These are phyloP conservation scores for Stichopus horrens DNA, from an alignment of 53 echinoderm and acorn worm genomes.

Conservation along the genomic window DNA sequence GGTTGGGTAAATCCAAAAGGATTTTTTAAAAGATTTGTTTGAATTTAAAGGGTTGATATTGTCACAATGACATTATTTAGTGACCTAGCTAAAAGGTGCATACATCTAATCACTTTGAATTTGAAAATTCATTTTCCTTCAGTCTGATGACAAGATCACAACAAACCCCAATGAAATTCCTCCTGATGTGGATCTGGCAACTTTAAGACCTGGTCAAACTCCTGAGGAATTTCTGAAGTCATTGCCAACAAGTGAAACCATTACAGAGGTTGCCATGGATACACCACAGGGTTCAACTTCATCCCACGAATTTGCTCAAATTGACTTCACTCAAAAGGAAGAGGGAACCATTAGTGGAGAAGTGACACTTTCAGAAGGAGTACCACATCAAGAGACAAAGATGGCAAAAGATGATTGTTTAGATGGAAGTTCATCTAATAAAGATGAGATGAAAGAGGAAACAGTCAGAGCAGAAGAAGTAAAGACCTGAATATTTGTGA, in stretches of 20 bases:
- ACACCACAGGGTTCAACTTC: not conserved
- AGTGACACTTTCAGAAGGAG: not conserved
- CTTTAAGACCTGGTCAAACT: conserved; percentile 18
- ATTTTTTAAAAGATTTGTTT: too few relatives aligned
- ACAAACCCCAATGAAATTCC: conserved; percentile 12
- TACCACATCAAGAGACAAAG: not conserved
- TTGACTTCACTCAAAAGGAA: not conserved
- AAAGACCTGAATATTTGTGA: not conserved
- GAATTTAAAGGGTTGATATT: too few relatives aligned
- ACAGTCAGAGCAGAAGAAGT: not conserved
- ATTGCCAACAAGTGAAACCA: not conserved
- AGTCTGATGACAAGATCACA: not conserved
- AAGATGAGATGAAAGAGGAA: not conserved
- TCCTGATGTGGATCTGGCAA: conserved; percentile 5
- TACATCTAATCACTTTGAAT: too few relatives aligned
- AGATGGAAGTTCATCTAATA: not conserved
- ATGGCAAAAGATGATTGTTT: not conserved
- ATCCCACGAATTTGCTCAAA: not conserved
- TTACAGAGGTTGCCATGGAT: not conserved
- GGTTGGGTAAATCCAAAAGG: too few relatives aligned
- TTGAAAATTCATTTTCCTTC: too few relatives aligned
- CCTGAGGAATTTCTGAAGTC: conserved; percentile 21
- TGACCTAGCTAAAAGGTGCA: too few relatives aligned
- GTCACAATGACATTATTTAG: too few relatives aligned
- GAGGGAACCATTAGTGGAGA: not conserved